phyloP scores from a whole-genome alignment of 2,797 vertebrate species.

The Macropodus opercularis region DNA sequence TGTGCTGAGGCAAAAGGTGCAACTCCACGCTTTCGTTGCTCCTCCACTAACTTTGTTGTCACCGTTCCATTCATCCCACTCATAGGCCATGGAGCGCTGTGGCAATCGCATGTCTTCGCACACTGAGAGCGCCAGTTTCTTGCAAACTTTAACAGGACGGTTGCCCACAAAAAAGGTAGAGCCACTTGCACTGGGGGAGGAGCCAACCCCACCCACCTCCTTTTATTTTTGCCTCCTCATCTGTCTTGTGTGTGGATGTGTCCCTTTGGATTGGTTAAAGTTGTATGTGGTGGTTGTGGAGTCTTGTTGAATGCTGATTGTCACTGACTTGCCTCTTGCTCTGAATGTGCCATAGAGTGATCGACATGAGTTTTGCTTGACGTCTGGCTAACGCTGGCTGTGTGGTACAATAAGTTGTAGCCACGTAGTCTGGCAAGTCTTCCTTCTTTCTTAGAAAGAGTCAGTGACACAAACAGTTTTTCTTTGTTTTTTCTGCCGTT shows the following conservation, averaged over 20 bases:
- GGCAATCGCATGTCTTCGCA: constrained; percentile 99
- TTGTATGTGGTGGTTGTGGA: constrained; percentile 81
- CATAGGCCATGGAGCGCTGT: constrained; percentile 99
- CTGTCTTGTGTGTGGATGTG: constrained; percentile 78
- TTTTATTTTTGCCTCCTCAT: constrained; percentile 63
- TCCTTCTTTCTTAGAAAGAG: background rate
- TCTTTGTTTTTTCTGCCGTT: too few species aligned
- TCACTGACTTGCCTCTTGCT: constrained; percentile 66
- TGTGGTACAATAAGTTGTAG: constrained; percentile 17
- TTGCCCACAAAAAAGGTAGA: constrained; percentile 99
- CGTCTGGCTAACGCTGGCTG: constrained; percentile 53
- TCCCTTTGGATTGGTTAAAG: constrained; percentile 73
- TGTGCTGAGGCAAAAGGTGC: constrained; percentile 68
- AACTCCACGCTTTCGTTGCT: constrained; percentile 74
- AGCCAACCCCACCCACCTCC: constrained; percentile 69
- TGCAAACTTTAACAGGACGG: constrained; percentile 99
- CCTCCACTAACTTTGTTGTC: constrained; percentile 92
- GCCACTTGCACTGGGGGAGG: constrained; percentile 82
- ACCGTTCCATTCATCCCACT: constrained; percentile 96
- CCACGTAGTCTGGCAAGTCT: constrained; percentile 59
- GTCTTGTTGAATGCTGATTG: constrained; percentile 78
- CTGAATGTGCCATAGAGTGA: constrained; percentile 57
- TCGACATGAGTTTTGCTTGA: constrained; percentile 54
- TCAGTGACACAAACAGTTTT: too few species aligned
- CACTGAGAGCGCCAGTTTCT: constrained; percentile 99